Evolutionary conservation across 2,888 invertebrate species (phyloP).

Genomic region (Dynastes maya): DNA sequence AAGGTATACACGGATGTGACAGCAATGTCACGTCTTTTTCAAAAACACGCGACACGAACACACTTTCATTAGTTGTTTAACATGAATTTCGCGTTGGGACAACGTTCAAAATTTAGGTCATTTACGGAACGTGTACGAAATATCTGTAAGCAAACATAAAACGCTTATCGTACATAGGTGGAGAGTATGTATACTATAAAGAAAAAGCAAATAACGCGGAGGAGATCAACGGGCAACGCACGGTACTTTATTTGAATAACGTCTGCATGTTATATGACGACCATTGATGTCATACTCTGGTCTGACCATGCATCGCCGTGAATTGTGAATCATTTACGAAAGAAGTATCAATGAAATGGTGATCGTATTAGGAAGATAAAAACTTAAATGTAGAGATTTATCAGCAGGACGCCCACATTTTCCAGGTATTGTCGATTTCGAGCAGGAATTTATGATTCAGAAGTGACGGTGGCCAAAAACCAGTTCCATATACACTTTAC

Average conservation of each 20-base stretch:
- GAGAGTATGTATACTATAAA: background rate
- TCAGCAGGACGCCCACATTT: background rate
- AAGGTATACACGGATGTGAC: background rate
- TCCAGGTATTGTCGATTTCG: background rate
- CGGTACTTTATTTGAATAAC: slow-evolving; percentile 7
- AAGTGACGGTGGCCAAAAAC: background rate
- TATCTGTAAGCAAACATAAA: background rate
- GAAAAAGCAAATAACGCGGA: background rate
- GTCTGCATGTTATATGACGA: background rate
- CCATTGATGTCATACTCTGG: background rate
- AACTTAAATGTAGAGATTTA: slow-evolving; percentile 3
- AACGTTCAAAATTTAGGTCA: slow-evolving; percentile 20
- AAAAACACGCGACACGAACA: background rate
- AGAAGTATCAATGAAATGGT: background rate
- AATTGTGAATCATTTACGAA: slow-evolving; percentile 4
- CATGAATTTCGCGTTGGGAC: slow-evolving; percentile 23
- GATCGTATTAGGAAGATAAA: slow-evolving; percentile 1
- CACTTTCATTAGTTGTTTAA: slow-evolving; percentile 17
- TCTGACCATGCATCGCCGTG: background rate
- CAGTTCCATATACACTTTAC: background rate
- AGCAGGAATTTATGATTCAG: slow-evolving; percentile 6
- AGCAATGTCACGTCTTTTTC: background rate
- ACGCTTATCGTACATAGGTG: background rate
- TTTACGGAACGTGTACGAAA: slow-evolving; percentile 29
- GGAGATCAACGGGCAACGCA: background rate